Conservation (phyloP, 92 coral and sea anemone genomes). For the Parazoanthus swiftii region DNA sequence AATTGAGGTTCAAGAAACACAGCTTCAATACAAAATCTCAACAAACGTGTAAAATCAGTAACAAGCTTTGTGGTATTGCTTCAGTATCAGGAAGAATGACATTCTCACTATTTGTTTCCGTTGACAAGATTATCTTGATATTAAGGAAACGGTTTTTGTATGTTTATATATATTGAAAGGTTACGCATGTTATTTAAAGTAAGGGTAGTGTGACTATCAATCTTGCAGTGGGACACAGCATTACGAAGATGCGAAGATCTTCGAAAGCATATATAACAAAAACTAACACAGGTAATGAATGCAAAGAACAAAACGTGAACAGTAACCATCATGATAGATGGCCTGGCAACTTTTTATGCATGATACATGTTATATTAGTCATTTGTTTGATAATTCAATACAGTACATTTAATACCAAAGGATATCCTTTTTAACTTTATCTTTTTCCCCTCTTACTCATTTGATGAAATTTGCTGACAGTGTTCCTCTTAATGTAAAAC, state of each 20-base stretch:
- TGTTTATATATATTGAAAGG: no score
- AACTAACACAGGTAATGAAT: background rate
- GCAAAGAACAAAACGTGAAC: background rate
- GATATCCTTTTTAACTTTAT: background rate
- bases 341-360: background rate
- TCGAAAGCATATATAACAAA: no score
- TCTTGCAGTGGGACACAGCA: no score
- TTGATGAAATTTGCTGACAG: background rate
- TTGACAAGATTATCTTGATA: background rate
- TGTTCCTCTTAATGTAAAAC: background rate
- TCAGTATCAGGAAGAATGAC: background rate
- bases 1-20: background rate
- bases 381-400: no score
- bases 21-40: background rate
- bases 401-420: background rate
- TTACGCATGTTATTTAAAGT: no score
- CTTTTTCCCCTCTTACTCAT: background rate
- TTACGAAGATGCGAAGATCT: no score
- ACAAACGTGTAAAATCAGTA: background rate
- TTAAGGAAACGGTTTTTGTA: background rate
- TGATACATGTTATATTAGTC: background rate
- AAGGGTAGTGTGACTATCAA: no score
- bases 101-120: background rate
- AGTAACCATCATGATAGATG: background rate
- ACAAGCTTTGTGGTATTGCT: background rate